Percentiles rank a stretch among this genome's conserved stretches.
Evolutionary conservation across 2,888 invertebrate species (phyloP).

Genomic region (Cataglyphis altisquamis): DNA sequence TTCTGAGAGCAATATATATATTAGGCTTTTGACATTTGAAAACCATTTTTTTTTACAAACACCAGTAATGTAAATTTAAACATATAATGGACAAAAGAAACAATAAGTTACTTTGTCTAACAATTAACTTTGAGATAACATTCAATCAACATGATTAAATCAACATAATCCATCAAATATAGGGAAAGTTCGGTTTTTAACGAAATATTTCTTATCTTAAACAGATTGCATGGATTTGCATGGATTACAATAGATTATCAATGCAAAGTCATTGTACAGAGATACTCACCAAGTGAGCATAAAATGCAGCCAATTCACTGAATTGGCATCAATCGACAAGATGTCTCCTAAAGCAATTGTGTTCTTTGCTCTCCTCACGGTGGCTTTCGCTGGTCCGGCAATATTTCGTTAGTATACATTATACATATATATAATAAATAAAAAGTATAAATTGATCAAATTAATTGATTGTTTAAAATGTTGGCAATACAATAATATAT

Average conservation of each 20-base stretch:
- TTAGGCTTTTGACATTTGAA: not conserved
- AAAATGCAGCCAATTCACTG: slow-evolving; percentile 32
- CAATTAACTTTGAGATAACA: not conserved
- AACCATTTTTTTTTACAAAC: not conserved
- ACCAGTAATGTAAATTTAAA: not conserved
- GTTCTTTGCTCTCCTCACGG: slow-evolving; percentile 63
- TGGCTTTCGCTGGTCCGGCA: slow-evolving; percentile 72
- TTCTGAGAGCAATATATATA: not conserved
- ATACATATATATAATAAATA: not conserved
- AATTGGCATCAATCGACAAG: slow-evolving; percentile 43
- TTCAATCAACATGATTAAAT: not conserved
- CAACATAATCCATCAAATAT: not conserved
- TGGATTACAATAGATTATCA: slow-evolving; percentile 49
- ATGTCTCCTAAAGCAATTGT: slow-evolving; percentile 71
- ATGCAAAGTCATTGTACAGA: not conserved
- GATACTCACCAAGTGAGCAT: slow-evolving; percentile 54
- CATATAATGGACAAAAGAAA: not conserved
- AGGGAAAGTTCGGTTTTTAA: not conserved
- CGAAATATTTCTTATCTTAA: slow-evolving; percentile 58
- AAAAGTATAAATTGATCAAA: slow-evolving; percentile 6
- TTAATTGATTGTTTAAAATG: not conserved
- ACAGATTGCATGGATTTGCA: not conserved
- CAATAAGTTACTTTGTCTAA: not conserved
- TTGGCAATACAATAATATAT: not conserved
- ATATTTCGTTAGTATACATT: not conserved